Percentiles rank a stretch among this genome's conserved stretches.
Evolutionary conservation across 2,113 vertebrate species (phyloP).

Genomic region (Alosa alosa): DNA sequence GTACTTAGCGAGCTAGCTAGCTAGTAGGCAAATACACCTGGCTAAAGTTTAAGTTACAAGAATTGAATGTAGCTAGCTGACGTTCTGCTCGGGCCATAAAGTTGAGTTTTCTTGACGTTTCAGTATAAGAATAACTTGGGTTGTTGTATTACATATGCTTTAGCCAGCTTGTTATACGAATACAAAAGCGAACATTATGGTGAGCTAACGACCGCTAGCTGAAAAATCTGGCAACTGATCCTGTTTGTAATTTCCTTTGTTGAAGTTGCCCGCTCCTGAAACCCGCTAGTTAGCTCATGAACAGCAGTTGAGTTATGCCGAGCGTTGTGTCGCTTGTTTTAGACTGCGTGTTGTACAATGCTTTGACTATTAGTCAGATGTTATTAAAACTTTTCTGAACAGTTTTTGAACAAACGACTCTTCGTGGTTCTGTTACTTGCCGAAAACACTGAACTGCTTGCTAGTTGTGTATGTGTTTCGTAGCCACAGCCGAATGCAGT

Average conservation of each 20-base stretch:
- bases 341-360: not conserved
- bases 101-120: not conserved
- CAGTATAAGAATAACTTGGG: not conserved
- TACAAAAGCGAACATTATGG: conserved; percentile 1
- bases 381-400: too few relatives aligned
- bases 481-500: not conserved
- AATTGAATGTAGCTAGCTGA: not conserved
- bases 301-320: not conserved
- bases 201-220: not conserved
- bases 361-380: not conserved
- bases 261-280: conserved; percentile 46
- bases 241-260: conserved; percentile 52
- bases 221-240: conserved; percentile 17
- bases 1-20: conserved; percentile 4
- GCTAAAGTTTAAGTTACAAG: not conserved
- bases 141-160: not conserved
- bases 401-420: too few relatives aligned
- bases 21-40: not conserved
- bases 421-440: too few relatives aligned
- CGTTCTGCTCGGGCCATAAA: not conserved
- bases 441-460: too few relatives aligned
- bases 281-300: not conserved
- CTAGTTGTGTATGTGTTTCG: not conserved
- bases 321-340: not conserved
- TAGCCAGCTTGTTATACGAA: not conserved